Conservation (phyloP, 92 coral and sea anemone genomes). For the Palythoa grandis region DNA sequence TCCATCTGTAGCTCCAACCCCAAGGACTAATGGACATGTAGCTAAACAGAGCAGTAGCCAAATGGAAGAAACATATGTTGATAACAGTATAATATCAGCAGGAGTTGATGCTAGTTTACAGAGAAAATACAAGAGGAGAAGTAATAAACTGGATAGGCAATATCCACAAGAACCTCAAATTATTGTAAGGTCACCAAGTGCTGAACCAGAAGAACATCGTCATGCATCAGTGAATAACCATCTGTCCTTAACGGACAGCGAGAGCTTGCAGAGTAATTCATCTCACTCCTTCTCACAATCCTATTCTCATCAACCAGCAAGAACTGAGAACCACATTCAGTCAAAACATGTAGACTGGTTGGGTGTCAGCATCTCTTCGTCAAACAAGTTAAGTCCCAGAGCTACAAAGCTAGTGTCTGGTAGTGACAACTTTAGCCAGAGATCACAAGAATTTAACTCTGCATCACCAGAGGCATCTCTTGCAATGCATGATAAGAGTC, state of each 20-base stretch:
- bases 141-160: conserved; percentile 23
- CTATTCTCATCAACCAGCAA: conserved; percentile 39
- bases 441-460: neutral
- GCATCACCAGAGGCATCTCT: neutral
- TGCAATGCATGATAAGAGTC: conserved; percentile 49
- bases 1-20: neutral
- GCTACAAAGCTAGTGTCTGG: conserved; percentile 17
- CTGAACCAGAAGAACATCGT: neutral
- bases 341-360: conserved; percentile 47
- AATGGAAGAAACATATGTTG: conserved; percentile 23
- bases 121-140: conserved; percentile 24
- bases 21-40: conserved; percentile 16
- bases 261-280: conserved; percentile 81
- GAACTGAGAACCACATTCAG: conserved; percentile 27
- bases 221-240: conserved; percentile 39
- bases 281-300: conserved; percentile 82
- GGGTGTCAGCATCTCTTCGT: conserved; percentile 47
- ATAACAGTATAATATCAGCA: conserved; percentile 34
- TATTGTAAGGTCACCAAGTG: neutral
- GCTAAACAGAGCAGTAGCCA: neutral
- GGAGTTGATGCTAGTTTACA: conserved; percentile 29
- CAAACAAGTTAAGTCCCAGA: conserved; percentile 38
- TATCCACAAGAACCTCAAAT: conserved; percentile 6
- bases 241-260: conserved; percentile 61
- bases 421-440: neutral